phyloP scores from a whole-genome alignment of 2,113 vertebrate genomes.

The Orthonyx spaldingii region DNA sequence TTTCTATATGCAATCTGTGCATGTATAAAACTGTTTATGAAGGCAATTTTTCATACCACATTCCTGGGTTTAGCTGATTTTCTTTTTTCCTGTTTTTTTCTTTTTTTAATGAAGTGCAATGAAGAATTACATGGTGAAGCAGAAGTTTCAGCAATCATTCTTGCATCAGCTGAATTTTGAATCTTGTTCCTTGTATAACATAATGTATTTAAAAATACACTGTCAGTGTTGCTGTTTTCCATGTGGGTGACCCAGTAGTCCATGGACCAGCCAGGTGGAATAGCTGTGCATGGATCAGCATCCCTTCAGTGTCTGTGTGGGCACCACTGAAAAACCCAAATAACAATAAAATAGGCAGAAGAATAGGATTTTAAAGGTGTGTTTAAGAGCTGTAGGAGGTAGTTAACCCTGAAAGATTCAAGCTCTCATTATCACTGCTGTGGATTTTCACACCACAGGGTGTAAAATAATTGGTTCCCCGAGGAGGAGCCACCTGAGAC shows the following conservation, averaged over 20 bases:
- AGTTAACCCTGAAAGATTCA: background rate
- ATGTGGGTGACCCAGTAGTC: background rate
- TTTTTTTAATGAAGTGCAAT: background rate
- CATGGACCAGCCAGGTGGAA: fast-evolving
- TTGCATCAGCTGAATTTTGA: background rate
- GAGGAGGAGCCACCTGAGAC: background rate
- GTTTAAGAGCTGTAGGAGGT: background rate
- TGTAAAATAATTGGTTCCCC: constrained; percentile 42
- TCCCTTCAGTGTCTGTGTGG: background rate
- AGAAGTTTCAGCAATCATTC: background rate
- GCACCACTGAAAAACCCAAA: background rate
- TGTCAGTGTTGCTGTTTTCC: background rate
- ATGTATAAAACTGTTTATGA: background rate
- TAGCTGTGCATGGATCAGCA: background rate
- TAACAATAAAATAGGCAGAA: background rate
- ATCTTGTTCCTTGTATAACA: background rate
- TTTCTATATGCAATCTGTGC: background rate
- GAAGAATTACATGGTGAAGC: background rate
- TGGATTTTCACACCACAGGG: background rate
- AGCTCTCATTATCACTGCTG: background rate
- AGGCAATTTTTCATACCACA: background rate
- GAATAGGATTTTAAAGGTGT: background rate
- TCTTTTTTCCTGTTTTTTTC: background rate
- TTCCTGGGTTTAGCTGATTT: background rate
- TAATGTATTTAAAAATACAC: background rate